Percentiles rank a stretch among this genome's conserved stretches.
phyloP scores from a whole-genome alignment of 2,113 vertebrate species.

The Podilymbus podiceps region DNA sequence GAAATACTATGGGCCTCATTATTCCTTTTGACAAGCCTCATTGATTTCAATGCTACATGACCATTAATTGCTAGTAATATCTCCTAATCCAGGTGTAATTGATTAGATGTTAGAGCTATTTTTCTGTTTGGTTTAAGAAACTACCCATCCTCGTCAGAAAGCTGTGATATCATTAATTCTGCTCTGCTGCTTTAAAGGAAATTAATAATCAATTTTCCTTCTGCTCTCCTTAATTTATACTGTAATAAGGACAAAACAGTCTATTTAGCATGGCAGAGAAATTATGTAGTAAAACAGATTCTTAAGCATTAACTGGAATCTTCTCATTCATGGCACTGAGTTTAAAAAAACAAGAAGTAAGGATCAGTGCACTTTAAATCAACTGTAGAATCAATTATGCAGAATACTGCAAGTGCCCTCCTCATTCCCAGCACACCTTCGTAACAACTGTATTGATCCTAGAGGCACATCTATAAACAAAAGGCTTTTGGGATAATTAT shows the following conservation, averaged over 20 bases:
- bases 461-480: not conserved
- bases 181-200: constrained; percentile 26
- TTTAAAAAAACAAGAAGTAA: not conserved
- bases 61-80: constrained; percentile 50
- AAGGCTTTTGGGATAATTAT: not conserved
- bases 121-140: constrained; percentile 46
- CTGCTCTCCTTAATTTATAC: constrained; percentile 34
- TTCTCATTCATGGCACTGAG: not conserved
- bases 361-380: constrained; percentile 43
- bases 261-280: constrained; percentile 10
- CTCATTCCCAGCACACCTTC: constrained; percentile 24
- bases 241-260: constrained; percentile 9
- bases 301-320: constrained; percentile 25
- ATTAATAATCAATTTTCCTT: constrained; percentile 66
- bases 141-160: not conserved
- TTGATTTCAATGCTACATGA: constrained; percentile 51
- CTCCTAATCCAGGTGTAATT: constrained; percentile 47
- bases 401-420: constrained; percentile 29
- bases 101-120: constrained; percentile 26
- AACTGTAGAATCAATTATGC: constrained; percentile 60
- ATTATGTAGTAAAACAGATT: constrained; percentile 2
- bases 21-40: constrained; percentile 47
- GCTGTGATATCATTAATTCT: constrained; percentile 50
- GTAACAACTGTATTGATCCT: constrained; percentile 40
- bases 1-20: not conserved